Evolutionary conservation across 2,888 invertebrate genomes (phyloP).

Genomic region (Acanthoscelides obtectus): DNA sequence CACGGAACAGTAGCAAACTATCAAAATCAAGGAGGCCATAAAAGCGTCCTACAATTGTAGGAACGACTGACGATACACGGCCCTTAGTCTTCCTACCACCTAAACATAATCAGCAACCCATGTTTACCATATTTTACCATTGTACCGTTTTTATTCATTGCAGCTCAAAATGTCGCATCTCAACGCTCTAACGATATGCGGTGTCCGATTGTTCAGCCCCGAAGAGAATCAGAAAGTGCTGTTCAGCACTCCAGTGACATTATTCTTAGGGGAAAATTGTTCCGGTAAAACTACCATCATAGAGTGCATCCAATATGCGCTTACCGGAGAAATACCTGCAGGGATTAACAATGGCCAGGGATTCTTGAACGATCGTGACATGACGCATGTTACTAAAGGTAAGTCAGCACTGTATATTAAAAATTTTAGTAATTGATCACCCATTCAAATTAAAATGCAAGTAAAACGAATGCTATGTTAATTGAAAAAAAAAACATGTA

Average conservation of each 20-base stretch:
- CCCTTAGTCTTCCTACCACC: no score
- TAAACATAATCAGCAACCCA: no score
- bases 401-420: no score
- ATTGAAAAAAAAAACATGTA: no score
- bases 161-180: conserved; percentile 67
- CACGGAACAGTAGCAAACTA: no score
- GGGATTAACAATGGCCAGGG: conserved; percentile 68
- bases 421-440: no score
- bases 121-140: no score
- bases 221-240: conserved; percentile 64
- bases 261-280: conserved; percentile 96
- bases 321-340: conserved; percentile 88
- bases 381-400: conserved; percentile 49
- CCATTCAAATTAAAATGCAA: no score
- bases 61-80: no score
- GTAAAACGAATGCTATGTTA: no score
- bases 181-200: conserved; percentile 71
- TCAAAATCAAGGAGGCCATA: no score
- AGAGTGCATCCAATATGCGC: conserved; percentile 86
- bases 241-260: conserved; percentile 79
- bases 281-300: conserved; percentile 96
- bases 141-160: neutral
- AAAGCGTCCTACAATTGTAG: no score
- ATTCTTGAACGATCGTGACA: conserved; percentile 92
- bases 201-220: conserved; percentile 89